phyloP scores from a whole-genome alignment of 1,140 invertebrate species.

The Zeugodacus cucurbitae region DNA sequence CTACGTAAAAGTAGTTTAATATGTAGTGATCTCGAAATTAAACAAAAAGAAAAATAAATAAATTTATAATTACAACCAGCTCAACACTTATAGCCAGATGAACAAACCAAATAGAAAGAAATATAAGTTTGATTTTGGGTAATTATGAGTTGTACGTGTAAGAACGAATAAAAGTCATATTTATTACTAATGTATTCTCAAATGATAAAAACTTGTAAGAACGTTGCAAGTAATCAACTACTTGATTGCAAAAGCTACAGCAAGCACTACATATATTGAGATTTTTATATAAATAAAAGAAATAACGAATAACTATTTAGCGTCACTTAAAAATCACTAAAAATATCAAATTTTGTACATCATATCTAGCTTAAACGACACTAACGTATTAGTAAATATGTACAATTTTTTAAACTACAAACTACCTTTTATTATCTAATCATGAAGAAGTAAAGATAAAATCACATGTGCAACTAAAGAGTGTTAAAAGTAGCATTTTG shows the following conservation, averaged over 20 bases:
- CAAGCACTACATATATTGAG: neutral
- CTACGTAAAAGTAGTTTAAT: slow-evolving; percentile 65
- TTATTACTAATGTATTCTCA: neutral
- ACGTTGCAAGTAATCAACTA: neutral
- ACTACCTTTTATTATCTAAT: neutral
- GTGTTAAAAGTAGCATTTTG: neutral
- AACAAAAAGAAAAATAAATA: neutral
- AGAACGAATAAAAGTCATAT: neutral
- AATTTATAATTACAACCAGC: neutral
- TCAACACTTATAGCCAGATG: neutral
- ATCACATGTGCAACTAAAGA: neutral
- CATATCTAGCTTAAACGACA: neutral
- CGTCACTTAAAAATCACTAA: neutral
- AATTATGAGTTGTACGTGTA: neutral
- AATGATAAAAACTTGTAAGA: neutral
- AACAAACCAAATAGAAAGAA: neutral
- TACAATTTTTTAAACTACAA: neutral
- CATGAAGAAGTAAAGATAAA: neutral
- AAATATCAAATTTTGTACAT: neutral
- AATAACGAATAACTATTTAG: neutral
- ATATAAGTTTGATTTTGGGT: neutral
- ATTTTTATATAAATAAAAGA: neutral
- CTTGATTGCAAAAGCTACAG: neutral
- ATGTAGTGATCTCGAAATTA: neutral
- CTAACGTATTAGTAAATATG: neutral